Evolutionary conservation across 2,113 vertebrate genomes (phyloP), one percentile per base, ranked within the genome.

Genomic region (Platysteira castanea): DNA sequence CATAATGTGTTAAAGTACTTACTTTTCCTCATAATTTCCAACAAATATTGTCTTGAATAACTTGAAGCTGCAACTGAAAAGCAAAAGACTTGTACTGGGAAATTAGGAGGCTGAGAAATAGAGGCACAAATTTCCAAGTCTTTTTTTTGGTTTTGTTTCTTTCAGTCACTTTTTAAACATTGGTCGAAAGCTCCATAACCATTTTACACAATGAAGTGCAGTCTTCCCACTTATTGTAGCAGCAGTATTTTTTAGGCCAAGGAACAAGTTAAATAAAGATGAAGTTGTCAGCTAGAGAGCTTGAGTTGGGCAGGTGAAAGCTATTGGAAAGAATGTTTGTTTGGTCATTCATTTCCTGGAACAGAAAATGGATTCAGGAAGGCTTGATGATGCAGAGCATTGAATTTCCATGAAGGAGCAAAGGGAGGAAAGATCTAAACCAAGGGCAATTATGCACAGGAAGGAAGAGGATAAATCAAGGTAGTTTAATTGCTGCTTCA

Each of bases 141-240:
- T 52, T n/a, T 16, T 4, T n/a, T 70, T 57, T 63, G 39, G 68
- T 50, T 16, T 5, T 44, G 17, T 50, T 60, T 54, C 13, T 57
- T 78, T 81, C 22, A 50, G 35, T 56, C 2, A 17, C 7, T 46
- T 54, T 41, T 41, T 15, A 54, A 64, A 15, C 18, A 27, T n/a
- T 47, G 27, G 2, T 61, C 0, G 0, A 23, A 20, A 47, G 33
- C 20, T 70, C 41, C 11, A 2, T 27, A n/a, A 52, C 5, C 0
- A 3, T 78, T 65, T 50, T 61, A 10, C 8, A 4, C 14, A 22
- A 16, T 31, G 13, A 57, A 63, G 57, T 53, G 28, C 24, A 19
- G 42, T 44, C 42, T 61, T 30, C 18, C 21, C 1, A 8, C 49
- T 71, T 79, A 49, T 39, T 6, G 1, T 30, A 49, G 7, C 19